Evolutionary conservation across 1,140 invertebrate species (phyloP).

Genomic region (Lepidurus arcticus): DNA sequence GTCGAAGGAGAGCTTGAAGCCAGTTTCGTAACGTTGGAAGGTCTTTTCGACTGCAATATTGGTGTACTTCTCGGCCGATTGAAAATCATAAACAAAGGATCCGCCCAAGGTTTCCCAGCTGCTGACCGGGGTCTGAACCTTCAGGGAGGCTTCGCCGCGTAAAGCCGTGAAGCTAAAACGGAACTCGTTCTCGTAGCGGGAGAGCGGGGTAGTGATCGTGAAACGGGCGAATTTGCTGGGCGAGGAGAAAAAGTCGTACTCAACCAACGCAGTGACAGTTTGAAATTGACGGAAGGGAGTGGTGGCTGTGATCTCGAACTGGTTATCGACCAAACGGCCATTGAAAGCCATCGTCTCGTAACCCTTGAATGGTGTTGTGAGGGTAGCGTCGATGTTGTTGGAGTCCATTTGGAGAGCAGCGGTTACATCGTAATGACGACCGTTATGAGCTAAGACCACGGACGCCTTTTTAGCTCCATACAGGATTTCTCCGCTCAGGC

Average conservation of each 20-base stretch:
- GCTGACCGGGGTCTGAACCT: constrained; percentile 14
- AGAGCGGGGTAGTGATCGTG: not conserved
- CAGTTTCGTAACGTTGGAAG: constrained; percentile 29
- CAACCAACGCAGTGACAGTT: not conserved
- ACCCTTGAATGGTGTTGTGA: constrained; percentile 30
- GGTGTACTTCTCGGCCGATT: constrained; percentile 23
- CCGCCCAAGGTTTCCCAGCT: constrained; percentile 6
- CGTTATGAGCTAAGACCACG: constrained; percentile 32
- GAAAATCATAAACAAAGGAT: constrained; percentile 30
- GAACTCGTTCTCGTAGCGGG: constrained; percentile 29
- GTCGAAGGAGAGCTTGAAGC: constrained; percentile 28
- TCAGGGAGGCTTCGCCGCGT: constrained; percentile 8
- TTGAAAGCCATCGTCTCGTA: constrained; percentile 28
- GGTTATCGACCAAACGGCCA: constrained; percentile 22
- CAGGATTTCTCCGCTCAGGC: constrained; percentile 20
- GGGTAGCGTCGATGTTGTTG: not conserved
- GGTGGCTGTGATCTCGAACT: constrained; percentile 23
- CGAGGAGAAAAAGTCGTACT: constrained; percentile 3
- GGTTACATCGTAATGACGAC: constrained; percentile 23
- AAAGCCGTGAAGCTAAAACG: not conserved
- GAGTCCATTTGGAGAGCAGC: not conserved
- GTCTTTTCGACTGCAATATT: constrained; percentile 24
- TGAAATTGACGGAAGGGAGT: constrained; percentile 24
- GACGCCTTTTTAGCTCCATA: constrained; percentile 16
- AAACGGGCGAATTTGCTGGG: constrained; percentile 22